Evolutionary conservation across 2,888 invertebrate species (phyloP).

Genomic region (Phragmatobia fuliginosa): DNA sequence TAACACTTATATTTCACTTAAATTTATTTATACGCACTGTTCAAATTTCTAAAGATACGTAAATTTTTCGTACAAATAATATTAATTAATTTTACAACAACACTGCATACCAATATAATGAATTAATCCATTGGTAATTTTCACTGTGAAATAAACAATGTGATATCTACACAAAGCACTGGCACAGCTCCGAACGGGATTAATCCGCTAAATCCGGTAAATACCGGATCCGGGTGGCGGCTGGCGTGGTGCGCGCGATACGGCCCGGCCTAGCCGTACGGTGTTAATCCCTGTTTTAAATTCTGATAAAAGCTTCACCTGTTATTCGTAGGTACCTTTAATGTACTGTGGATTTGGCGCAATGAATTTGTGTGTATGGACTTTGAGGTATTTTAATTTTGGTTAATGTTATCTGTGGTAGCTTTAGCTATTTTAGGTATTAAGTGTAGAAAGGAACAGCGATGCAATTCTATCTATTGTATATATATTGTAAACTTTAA

Average conservation of each 20-base stretch:
- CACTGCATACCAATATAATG: slow-evolving; percentile 47
- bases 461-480: not conserved
- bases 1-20: too few relatives aligned
- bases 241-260: slow-evolving; percentile 72
- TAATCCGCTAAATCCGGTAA: slow-evolving; percentile 76
- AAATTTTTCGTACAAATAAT: not conserved
- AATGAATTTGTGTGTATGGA: slow-evolving; percentile 29
- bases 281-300: slow-evolving; percentile 85
- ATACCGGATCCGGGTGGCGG: slow-evolving; percentile 59
- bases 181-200: slow-evolving; percentile 66
- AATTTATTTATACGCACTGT: too few relatives aligned
- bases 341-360: slow-evolving; percentile 41
- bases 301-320: slow-evolving; percentile 81
- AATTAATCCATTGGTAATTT: slow-evolving; percentile 73
- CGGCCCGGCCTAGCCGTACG: slow-evolving; percentile 70
- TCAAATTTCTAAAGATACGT: not conserved
- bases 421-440: not conserved
- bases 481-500: not conserved
- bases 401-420: not conserved
- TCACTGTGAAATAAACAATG: slow-evolving; percentile 80
- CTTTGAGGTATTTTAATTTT: slow-evolving; percentile 2
- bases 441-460: not conserved
- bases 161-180: slow-evolving; percentile 78
- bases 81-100: slow-evolving; percentile 2
- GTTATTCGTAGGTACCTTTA: slow-evolving; percentile 59